phyloP scores from a whole-genome alignment of 2,797 vertebrate species.

The Linurgus olivaceus region DNA sequence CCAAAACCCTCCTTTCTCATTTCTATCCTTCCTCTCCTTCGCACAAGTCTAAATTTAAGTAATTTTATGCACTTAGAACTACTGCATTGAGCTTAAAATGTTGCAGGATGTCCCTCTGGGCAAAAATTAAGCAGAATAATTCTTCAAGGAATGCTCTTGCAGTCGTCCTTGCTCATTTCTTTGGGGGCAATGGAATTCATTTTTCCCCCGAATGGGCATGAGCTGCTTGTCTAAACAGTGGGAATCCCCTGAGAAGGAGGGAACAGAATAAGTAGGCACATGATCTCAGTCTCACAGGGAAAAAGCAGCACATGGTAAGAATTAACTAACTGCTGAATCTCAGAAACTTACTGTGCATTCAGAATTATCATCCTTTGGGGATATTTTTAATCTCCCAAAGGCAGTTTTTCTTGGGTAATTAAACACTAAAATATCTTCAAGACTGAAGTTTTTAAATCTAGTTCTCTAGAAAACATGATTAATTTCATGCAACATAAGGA shows the following conservation, averaged over 20 bases:
- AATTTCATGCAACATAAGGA: neutral
- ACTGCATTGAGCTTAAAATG: neutral
- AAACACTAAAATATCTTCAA: neutral
- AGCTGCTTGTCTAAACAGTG: neutral
- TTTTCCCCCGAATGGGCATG: neutral
- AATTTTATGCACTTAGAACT: neutral
- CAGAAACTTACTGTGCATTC: neutral
- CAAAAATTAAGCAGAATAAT: neutral
- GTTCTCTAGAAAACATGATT: neutral
- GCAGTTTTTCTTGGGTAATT: neutral
- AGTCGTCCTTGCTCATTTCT: neutral
- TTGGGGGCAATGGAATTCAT: neutral
- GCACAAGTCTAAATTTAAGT: neutral
- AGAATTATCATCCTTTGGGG: neutral
- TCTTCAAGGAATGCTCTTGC: neutral
- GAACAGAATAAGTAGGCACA: neutral
- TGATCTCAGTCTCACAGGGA: neutral
- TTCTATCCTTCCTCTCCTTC: neutral
- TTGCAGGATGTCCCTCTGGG: neutral
- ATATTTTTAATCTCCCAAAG: neutral
- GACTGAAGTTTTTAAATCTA: neutral
- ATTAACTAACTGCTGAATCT: constrained; percentile 30
- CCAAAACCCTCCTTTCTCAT: neutral
- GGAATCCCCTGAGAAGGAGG: constrained; percentile 23
- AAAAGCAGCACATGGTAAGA: constrained; percentile 32